Evolutionary conservation across 35 echinoderm and acorn worm genomes (phyloP).

Genomic region (Heliocidaris erythrogramma): DNA sequence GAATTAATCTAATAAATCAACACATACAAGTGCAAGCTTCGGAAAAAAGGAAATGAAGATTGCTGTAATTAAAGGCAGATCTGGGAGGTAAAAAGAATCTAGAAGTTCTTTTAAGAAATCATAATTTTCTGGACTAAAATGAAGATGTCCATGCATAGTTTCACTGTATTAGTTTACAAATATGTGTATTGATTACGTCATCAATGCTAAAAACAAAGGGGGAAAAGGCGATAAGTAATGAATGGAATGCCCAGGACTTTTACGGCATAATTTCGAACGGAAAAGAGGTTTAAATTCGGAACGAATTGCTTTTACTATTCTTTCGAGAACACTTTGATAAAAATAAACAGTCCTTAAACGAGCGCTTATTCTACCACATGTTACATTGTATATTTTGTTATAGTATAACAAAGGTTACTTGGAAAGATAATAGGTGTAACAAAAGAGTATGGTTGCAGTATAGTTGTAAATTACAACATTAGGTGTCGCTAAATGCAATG

Average conservation of each 20-base stretch:
- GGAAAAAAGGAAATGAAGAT: too few species aligned
- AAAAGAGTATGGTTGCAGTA: background rate
- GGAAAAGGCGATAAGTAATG: background rate
- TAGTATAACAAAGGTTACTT: background rate
- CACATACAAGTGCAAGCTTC: background rate
- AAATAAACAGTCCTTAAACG: too few species aligned
- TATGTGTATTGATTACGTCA: background rate
- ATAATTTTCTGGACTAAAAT: background rate
- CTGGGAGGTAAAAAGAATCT: background rate
- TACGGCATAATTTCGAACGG: background rate
- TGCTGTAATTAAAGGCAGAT: background rate
- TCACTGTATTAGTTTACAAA: background rate
- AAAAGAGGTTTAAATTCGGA: background rate
- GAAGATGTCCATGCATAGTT: background rate
- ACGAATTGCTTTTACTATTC: background rate
- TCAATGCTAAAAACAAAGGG: background rate
- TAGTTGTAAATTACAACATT: background rate
- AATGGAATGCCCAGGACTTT: background rate
- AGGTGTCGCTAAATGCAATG: background rate
- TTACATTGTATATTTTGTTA: too few species aligned
- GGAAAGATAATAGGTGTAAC: background rate
- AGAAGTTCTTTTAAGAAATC: background rate
- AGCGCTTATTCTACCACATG: too few species aligned
- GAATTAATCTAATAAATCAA: background rate
- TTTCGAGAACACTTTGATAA: too few species aligned